phyloP scores from a whole-genome alignment of 2,113 vertebrate species.

The Protobothrops flavoviridis region DNA sequence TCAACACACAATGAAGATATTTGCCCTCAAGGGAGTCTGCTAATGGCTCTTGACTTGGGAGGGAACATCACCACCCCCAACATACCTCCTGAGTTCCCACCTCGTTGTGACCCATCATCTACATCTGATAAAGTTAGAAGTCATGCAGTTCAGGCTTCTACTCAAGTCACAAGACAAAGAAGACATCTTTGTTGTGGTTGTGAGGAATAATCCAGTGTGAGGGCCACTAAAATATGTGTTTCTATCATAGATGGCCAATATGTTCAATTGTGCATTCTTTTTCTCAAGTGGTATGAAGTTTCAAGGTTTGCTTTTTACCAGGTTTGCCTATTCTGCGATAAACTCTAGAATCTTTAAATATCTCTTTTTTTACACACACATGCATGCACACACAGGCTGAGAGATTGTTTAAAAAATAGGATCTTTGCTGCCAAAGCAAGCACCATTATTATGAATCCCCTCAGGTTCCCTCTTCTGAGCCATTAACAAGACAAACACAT shows the following conservation, averaged over 20 bases:
- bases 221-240: background rate
- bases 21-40: background rate
- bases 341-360: background rate
- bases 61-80: background rate
- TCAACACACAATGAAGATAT: background rate
- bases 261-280: background rate
- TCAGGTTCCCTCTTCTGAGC: background rate
- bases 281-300: background rate
- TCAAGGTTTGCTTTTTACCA: background rate
- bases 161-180: background rate
- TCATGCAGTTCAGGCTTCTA: background rate
- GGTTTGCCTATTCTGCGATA: too few relatives aligned
- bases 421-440: background rate
- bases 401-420: background rate
- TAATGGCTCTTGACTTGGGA: background rate
- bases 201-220: background rate
- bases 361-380: background rate
- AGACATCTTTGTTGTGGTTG: background rate
- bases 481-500: background rate
- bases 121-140: constrained; percentile 9
- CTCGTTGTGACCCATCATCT: background rate
- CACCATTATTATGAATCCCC: background rate
- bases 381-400: background rate
- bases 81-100: background rate
- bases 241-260: background rate